Evolutionary conservation across 2,888 invertebrate genomes (phyloP).

Genomic region (Imbricaverruca yamaguchii): DNA sequence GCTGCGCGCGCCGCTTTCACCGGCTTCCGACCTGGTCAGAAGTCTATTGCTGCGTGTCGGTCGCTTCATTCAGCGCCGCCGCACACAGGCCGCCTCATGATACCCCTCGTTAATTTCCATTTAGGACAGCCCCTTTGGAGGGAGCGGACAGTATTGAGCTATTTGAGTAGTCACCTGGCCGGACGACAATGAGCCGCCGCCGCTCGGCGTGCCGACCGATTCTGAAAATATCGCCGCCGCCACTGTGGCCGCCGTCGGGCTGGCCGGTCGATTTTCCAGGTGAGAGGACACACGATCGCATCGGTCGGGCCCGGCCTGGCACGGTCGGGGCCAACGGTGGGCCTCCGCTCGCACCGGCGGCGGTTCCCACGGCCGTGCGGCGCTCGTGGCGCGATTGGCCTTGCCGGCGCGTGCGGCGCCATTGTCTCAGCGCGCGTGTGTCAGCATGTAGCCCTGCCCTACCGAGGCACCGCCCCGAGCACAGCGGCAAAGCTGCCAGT

Average conservation of each 20-base stretch:
- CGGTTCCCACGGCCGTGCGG: not conserved
- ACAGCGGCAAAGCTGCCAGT: too few relatives aligned
- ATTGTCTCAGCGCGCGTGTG: not conserved
- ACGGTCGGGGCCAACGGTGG: not conserved
- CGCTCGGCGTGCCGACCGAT: not conserved
- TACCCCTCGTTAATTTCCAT: slow-evolving; percentile 18
- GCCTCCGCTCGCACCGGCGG: not conserved
- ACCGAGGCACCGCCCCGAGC: too few relatives aligned
- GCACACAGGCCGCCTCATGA: slow-evolving; percentile 4
- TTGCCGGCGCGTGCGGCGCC: not conserved
- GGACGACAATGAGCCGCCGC: not conserved
- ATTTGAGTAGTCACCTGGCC: not conserved
- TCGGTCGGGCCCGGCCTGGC: too few relatives aligned
- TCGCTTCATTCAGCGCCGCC: not conserved
- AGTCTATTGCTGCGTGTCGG: not conserved
- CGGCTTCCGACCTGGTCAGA: not conserved
- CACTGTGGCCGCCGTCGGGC: not conserved
- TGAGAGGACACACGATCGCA: not conserved
- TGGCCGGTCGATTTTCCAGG: not conserved
- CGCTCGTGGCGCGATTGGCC: not conserved
- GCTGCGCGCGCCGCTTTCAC: slow-evolving; percentile 10
- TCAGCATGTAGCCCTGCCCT: not conserved
- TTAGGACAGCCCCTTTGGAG: slow-evolving; percentile 16
- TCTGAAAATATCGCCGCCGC: not conserved
- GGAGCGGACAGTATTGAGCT: slow-evolving; percentile 14